Evolutionary conservation across 2,113 vertebrate species (phyloP), one percentile per base, ranked within the genome.

Genomic region (Spilogale gracilis): DNA sequence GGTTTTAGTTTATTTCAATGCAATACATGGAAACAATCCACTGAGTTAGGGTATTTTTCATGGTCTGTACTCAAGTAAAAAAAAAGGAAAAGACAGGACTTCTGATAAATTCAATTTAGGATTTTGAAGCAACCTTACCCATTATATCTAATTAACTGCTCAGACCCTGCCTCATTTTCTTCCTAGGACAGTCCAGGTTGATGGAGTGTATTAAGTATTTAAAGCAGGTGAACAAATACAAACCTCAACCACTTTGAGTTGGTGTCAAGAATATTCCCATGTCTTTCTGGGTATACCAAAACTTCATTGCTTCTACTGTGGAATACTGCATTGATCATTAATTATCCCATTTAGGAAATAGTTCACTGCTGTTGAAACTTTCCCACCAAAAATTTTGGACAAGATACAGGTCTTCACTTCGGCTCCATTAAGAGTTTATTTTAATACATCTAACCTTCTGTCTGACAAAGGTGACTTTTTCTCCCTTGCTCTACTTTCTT

Each of bases 341-440:
- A 56, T 97, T 96, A 97, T 58, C n/a, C 79, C 93, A 82, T 86
- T 93, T 87, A 73, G 85, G 94, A 98, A 97, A 73, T n/a, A 95
- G 71, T 97, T 98, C 93, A 98, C 96, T 90, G 98, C 78, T 56
- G 65, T 0, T 9, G 96, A 97, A 98, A 95, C 60, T 96, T 98
- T 96, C 88, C 91, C 96, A 98, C n/a, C 90, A 98, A 89, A 98
- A 97, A 98, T 94, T 88, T 97, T 98, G 97, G 97, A 98, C 95
- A 98, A 61, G 12, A 88, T 97, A 98, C 97, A 98, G 60, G 48
- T 97, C 97, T 98, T 98, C 93, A 94, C 85, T 98, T 97, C 89
- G 50, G 27, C 92, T 98, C 76, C 94, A 96, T 97, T 98, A 98
- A 96, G 71, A 89, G 92, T 98, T 99, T 96, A 95, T 97, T 98